Evolutionary conservation across 2,113 vertebrate genomes (phyloP).

Genomic region (Chitala chitala): DNA sequence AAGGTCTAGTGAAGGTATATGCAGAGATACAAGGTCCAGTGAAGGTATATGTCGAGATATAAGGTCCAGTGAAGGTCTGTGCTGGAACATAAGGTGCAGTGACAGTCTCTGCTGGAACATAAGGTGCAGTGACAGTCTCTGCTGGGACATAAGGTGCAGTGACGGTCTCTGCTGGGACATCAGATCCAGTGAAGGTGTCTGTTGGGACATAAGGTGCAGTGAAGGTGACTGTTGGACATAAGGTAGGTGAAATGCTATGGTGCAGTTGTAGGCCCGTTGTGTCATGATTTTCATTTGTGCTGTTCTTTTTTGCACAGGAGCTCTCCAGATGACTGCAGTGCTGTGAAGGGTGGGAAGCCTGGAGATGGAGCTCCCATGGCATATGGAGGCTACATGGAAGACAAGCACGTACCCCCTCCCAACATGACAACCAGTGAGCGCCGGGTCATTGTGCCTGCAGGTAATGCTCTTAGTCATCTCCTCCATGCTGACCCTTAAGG

Average conservation of each 20-base stretch:
- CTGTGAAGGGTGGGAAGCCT: conserved; percentile 75
- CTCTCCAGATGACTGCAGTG: conserved; percentile 74
- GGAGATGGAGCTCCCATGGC: conserved; percentile 65
- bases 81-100: too few species aligned
- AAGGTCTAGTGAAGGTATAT: too few species aligned
- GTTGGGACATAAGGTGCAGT: too few species aligned
- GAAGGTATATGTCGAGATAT: neutral
- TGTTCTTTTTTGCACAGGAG: conserved; percentile 53
- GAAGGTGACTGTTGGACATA: too few species aligned
- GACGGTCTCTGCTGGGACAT: too few species aligned
- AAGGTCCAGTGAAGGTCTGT: too few species aligned
- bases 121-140: too few species aligned
- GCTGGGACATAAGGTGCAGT: too few species aligned
- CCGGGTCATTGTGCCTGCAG: conserved; percentile 81
- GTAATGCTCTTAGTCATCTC: conserved; percentile 46
- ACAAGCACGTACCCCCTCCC: conserved; percentile 75
- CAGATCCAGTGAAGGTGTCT: too few species aligned
- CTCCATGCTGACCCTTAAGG: too few species aligned
- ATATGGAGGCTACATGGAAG: conserved; percentile 79
- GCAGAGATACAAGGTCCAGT: neutral
- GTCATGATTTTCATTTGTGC: neutral
- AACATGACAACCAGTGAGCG: conserved; percentile 82
- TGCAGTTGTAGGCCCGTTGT: neutral
- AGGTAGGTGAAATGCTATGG: too few species aligned
- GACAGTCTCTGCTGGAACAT: too few species aligned